Conservation (phyloP, 2,797 vertebrate species). For the Hyperoplus immaculatus region DNA sequence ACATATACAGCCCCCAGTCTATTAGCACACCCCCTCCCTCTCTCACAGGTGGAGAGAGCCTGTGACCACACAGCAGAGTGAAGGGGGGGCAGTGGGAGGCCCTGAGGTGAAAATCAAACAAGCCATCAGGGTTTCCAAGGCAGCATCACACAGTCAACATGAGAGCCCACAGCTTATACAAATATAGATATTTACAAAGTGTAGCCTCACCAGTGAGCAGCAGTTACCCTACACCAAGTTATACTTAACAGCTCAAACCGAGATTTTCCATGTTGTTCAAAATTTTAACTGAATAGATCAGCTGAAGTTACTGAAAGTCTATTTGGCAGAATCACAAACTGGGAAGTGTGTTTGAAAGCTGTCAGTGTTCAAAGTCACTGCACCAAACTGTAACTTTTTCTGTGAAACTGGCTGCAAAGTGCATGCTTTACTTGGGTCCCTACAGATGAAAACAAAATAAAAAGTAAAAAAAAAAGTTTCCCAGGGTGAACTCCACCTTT, state of each 20-base stretch:
- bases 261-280: not conserved
- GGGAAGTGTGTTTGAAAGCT: slow-evolving; percentile 5
- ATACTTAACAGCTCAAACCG: slow-evolving; percentile 6
- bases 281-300: not conserved
- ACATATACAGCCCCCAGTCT: slow-evolving; percentile 42
- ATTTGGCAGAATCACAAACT: not conserved
- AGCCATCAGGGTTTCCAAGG: slow-evolving; percentile 72
- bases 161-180: slow-evolving; percentile 44
- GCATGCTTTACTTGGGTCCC: not conserved
- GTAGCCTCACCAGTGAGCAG: slow-evolving; percentile 41
- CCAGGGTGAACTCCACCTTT: slow-evolving; percentile 58
- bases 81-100: slow-evolving; percentile 28
- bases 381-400: not conserved
- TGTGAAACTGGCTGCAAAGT: not conserved
- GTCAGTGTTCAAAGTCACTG: slow-evolving; percentile 20
- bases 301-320: not conserved
- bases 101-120: slow-evolving; percentile 79
- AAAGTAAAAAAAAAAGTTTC: slow-evolving; percentile 10
- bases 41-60: slow-evolving; percentile 69
- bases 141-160: slow-evolving; percentile 69
- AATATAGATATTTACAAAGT: slow-evolving; percentile 65
- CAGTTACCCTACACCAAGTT: slow-evolving; percentile 26
- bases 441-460: slow-evolving; percentile 6
- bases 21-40: not conserved
- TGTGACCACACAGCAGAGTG: slow-evolving; percentile 59